These are phyloP conservation scores for Argyresthia goedartella DNA, from an alignment of 2,888 invertebrate species.

Conservation along the genomic window DNA sequence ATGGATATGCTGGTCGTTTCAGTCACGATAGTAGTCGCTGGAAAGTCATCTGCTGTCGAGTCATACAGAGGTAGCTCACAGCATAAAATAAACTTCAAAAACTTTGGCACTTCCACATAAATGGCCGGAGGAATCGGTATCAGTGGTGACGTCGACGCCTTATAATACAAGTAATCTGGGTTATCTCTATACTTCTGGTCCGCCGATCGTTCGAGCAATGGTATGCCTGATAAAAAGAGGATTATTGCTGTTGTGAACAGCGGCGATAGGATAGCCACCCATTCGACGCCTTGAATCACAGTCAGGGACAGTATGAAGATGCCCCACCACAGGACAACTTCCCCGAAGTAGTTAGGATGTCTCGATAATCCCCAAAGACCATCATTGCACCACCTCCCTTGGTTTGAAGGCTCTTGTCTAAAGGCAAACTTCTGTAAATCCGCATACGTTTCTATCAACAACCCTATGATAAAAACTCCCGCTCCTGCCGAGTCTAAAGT, in stretches of 20 bases:
- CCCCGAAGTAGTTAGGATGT: conserved; percentile 96
- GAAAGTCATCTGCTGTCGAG: conserved; percentile 75
- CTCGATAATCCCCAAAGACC: conserved; percentile 90
- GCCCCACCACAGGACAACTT: conserved; percentile 95
- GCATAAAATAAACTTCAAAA: conserved; percentile 85
- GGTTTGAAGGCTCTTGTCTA: conserved; percentile 88
- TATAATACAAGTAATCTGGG: conserved; percentile 89
- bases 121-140: conserved; percentile 90
- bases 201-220: conserved; percentile 86
- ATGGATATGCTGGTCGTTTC: conserved; percentile 80
- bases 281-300: conserved; percentile 87
- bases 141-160: conserved; percentile 88
- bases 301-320: conserved; percentile 91
- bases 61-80: conserved; percentile 93
- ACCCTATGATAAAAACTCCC: conserved; percentile 85
- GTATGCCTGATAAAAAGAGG: conserved; percentile 91
- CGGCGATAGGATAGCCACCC: conserved; percentile 89
- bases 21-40: conserved; percentile 73
- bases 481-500: conserved; percentile 89
- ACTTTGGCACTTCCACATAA: conserved; percentile 88
- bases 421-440: conserved; percentile 94
- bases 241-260: conserved; percentile 90
- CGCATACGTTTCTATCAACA: conserved; percentile 90
- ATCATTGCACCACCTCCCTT: conserved; percentile 94
- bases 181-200: conserved; percentile 91